Base-by-base conservation (phyloP, 2,888 invertebrate genomes). In the Lydus trimaculatus region DNA sequence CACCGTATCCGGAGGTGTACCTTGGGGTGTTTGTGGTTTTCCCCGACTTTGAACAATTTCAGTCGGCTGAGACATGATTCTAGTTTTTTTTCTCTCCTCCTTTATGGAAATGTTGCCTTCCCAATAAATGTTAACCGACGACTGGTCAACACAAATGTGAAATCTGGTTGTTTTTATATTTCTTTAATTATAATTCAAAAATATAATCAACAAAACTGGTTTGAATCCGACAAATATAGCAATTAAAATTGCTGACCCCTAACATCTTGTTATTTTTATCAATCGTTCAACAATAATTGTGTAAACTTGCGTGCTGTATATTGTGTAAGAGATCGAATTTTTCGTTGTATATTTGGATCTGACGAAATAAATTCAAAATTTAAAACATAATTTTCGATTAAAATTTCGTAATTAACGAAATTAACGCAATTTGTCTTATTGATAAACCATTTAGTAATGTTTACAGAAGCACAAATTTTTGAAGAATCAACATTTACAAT, bases 1-100 rank as follows among this genome's bases (percentile, higher is more conserved):
- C 70, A 76, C 77, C 58, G 74, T 69, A 66, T 77, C 70, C n/a
- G 77, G 77, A 5, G 77, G 77, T 64, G 74, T 77, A 56, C 75
- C 74, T 43, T 72, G 65, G 8, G 72, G 70, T 4, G 66, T 43
- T 9, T 65, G 39, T 9, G 62, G 60, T 31, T 66, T 67, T 11
- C 25, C 64, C 43, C 36, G 63, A 39, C 43, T 67, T 52, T 71
- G 64, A 3, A 62, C 59, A 28, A 75, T 76, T 61, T 75, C 61
- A 17, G 72, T 75, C 0, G 76, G 75, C 65, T 64, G 62, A 28
- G 75, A 75, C 69, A 75, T 73, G 71, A 73, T 74, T n/a, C 0
- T 31, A 23, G 31, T 48, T 48, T n/a, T 43, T n/a, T 5, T 4
- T 43, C 0, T 13, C 5, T 17, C 17, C 1, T 36, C 1, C 15